Base-by-base conservation (phyloP, 1,140 invertebrate genomes). In the Arctopsyche grandis region DNA sequence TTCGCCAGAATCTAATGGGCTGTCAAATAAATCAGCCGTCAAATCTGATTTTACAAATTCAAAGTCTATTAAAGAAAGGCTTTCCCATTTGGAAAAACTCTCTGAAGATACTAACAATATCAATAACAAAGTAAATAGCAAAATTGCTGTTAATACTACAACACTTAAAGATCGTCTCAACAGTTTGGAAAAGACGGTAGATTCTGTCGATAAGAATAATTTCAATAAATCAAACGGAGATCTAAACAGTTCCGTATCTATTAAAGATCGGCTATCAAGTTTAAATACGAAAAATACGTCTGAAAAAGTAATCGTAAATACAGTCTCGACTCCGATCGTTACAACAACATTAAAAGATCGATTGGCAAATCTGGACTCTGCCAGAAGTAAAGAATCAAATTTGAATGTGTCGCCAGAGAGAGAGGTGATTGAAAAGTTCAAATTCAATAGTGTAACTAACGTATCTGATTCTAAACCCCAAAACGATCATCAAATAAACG, bases 61-160 rank as follows among this genome's bases (percentile, higher is more conserved):
- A 58, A 92, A 91, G 84, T 92, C 91, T 16, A 93, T 94, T 71
- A 94, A 93, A 84, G 92, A 94, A 82, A 89, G 93, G 81, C 84
- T 94, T 16, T 91, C 91, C 73, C 90, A 89, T 83, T 88, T 94
- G 82, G 92, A 92, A 84, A 92, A 90, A 82, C 86, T 87, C 78
- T 85, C 85, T 56, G 87, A 88, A 84, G 87, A 89, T 81, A 87
- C 83, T 69, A 69, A 86, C 48, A 85, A 86, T 81, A 87, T 87
- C 79, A 85, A 86, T 81, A 87, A 87, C 79, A 86, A 88, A 75
- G 87, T 84, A 19, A 91, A 93, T 82, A 48, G 16, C 9, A 66
- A 22, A n/a, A 43, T 63, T 3, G 12, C 56, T 3, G 14, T 16
- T 43, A 76, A 63, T 19, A 89, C 92, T 46, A 90, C 88, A 79